Base-by-base conservation (phyloP, 2,797 vertebrate genomes). In the Halcyon badia region DNA sequence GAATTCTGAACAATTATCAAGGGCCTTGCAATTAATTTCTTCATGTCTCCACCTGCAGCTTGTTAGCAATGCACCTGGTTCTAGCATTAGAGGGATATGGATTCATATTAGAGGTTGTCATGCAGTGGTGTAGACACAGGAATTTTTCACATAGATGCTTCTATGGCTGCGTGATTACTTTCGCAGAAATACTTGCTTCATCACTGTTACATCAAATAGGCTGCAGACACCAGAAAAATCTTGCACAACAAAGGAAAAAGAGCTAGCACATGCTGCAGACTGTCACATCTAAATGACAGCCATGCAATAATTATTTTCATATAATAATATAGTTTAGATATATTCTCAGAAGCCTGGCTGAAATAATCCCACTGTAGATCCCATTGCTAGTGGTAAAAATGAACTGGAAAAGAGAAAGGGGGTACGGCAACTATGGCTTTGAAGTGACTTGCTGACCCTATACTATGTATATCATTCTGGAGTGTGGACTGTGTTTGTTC, bases 51-150 rank as follows among this genome's bases (percentile, higher is more conserved):
- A 87, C 82, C 87, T 95, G 94, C 84, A 89, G 64, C 79, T 83
- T 82, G 52, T 91, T 85, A 94, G 52, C 61, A 92, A 85, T 54
- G 61, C 90, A 95, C 61, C 71, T 95, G 89, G 37, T 60, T 87
- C 71, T 57, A 83, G 41, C 14, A 21, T 42, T 54, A 46, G 54
- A 51, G n/a, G 31, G 41, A 5, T 77, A 30, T 65, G 44, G 52
- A 70, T 91, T 89, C 39, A 3, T 61, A 19, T 57, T 71, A 71
- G 76, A 62, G 33, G 30, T 42, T 83, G 52, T 91, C 69, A 21
- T 54, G 44, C 68, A 44, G 62, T 84, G 58, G 64, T 66, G 56
- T 64, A 68, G 65, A 48, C 65, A 33, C n/a, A 56, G 52, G 57
- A 75, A 77, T 95, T 89, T 96, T 85, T 91, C 56, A 92, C 39